Base-by-base conservation (phyloP, 2,113 vertebrate genomes). In the Psephotus haematonotus region DNA sequence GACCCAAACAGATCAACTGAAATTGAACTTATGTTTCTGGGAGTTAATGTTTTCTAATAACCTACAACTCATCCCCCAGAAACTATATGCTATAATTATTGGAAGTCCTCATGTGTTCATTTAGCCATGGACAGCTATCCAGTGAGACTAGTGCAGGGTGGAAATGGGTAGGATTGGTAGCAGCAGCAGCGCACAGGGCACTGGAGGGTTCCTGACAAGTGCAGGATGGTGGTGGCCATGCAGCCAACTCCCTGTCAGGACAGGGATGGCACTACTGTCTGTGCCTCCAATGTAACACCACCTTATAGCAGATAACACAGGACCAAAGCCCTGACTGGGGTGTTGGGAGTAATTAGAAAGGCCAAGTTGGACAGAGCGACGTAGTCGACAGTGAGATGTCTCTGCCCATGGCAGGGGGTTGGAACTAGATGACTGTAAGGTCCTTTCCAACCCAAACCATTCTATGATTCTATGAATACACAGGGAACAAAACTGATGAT, bases 181-280 rank as follows among this genome's bases (percentile, higher is more conserved):
- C 46, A 68, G 52, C 71, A 90, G 53, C 29, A 53, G 25, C 0
- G 0, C 39, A 11, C 11, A 39, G 19, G 14, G 7, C 0, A 1
- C 43, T 74, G 39, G 33, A 33, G 23, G 22, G 12, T 33, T 46
- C 8, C 53, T n/a, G 19, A 35, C 33, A 33, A 55, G 10, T 14
- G 25, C 16, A 16, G 37, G 37, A 67, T 0, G 6, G 31, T 55
- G 57, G 28, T 53, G 35, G 23, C 39, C 37, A 8, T 68, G 29
- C 1, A 0, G 43, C 10, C 64, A 31, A 17, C 10, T 44, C 17
- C 15, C 3, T 3, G 2, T 14, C 0, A 1, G 29, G 13, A 65
- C 1, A 2, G 12, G 39, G 39, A 59, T 1, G 0, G 15, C 25
- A 59, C 44, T n/a, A 17, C 57, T 53, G 50, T 15, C 27, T 46